Evolutionary conservation across 2,797 vertebrate species (phyloP).

Genomic region (Typhlichthys subterraneus): DNA sequence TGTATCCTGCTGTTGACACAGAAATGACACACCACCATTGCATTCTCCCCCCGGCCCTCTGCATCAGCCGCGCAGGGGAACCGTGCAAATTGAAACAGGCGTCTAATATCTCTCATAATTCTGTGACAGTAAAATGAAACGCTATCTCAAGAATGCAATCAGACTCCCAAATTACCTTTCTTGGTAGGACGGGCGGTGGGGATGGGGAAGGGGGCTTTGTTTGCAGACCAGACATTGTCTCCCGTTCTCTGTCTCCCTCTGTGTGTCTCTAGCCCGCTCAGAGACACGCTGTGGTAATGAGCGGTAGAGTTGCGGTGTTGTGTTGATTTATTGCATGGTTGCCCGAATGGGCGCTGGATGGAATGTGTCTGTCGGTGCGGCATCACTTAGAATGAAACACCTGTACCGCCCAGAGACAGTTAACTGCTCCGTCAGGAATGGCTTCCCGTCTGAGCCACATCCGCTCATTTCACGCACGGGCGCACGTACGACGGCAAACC

Average conservation of each 20-base stretch:
- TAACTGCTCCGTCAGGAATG: conserved; percentile 56
- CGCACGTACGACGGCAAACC: conserved; percentile 1
- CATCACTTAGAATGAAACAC: conserved; percentile 70
- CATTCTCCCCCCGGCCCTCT: conserved; percentile 35
- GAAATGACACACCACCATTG: conserved; percentile 50
- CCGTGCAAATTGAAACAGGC: conserved; percentile 63
- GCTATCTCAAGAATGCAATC: conserved; percentile 70
- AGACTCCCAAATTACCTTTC: conserved; percentile 70
- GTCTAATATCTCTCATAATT: conserved; percentile 60
- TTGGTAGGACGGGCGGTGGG: background rate
- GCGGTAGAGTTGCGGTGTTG: conserved; percentile 67
- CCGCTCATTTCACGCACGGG: conserved; percentile 11
- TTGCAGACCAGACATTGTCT: conserved; percentile 57
- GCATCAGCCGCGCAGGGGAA: conserved; percentile 55
- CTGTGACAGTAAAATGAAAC: conserved; percentile 66
- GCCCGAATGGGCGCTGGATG: conserved; percentile 66
- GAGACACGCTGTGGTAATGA: conserved; percentile 59
- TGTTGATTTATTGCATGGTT: conserved; percentile 79
- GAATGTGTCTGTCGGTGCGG: conserved; percentile 70
- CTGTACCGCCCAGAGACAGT: conserved; percentile 66
- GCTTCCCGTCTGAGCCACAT: conserved; percentile 29
- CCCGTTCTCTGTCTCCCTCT: conserved; percentile 45
- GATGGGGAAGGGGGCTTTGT: conserved; percentile 34
- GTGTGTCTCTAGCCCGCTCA: conserved; percentile 18
- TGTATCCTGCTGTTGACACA: conserved; percentile 48